phyloP scores from a whole-genome alignment of 1,140 invertebrate species.

The Aleiodes sp. region DNA sequence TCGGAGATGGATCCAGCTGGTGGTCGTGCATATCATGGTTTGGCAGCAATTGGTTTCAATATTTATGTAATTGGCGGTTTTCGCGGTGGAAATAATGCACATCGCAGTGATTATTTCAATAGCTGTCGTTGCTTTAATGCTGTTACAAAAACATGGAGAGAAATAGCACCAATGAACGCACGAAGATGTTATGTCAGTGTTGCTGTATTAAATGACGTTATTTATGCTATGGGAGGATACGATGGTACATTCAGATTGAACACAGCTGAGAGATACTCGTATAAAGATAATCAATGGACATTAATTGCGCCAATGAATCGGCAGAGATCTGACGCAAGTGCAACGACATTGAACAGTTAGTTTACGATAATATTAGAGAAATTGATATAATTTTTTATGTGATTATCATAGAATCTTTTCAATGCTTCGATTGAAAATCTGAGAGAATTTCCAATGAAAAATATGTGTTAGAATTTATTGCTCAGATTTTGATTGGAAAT shows the following conservation, averaged over 20 bases:
- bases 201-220: slow-evolving; percentile 71
- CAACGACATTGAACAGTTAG: slow-evolving; percentile 68
- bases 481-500: too few species aligned
- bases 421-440: too few species aligned
- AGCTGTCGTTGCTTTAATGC: slow-evolving; percentile 74
- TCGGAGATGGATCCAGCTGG: slow-evolving; percentile 71
- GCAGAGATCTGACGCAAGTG: slow-evolving; percentile 76
- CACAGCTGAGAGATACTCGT: slow-evolving; percentile 80
- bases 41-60: slow-evolving; percentile 71
- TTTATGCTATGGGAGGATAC: slow-evolving; percentile 82
- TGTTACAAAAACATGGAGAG: slow-evolving; percentile 71
- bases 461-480: too few species aligned
- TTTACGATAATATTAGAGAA: background rate
- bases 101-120: slow-evolving; percentile 65
- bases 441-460: too few species aligned
- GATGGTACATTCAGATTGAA: slow-evolving; percentile 79
- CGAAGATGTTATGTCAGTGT: slow-evolving; percentile 75
- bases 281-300: slow-evolving; percentile 73
- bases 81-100: slow-evolving; percentile 60
- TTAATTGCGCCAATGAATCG: slow-evolving; percentile 73
- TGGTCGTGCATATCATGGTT: slow-evolving; percentile 77
- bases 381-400: slow-evolving; percentile 16
- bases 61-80: slow-evolving; percentile 79
- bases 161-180: slow-evolving; percentile 73
- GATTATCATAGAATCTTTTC: background rate